Percentiles rank a stretch among this genome's conserved stretches.
Conservation (phyloP, 2,888 invertebrate species). For the Deilephila elpenor region DNA sequence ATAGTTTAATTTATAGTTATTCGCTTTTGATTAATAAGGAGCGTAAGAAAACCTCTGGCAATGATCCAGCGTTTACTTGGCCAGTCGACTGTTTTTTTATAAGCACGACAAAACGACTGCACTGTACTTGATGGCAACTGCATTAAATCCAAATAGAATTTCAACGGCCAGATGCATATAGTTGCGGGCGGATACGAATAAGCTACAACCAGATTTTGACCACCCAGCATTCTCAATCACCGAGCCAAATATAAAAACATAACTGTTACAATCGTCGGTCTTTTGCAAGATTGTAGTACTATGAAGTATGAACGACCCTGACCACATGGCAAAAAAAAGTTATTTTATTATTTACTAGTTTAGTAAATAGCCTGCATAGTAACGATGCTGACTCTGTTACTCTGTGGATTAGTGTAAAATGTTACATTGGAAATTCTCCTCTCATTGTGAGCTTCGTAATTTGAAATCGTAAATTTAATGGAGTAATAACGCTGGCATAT, state of each 20-base stretch:
- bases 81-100: not conserved
- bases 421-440: not conserved
- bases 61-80: conserved; percentile 41
- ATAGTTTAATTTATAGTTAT: conserved; percentile 58
- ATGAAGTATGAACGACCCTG: no score
- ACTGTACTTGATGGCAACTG: no score
- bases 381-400: not conserved
- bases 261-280: not conserved
- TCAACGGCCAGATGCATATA: no score
- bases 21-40: conserved; percentile 56
- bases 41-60: conserved; percentile 56
- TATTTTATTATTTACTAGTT: not conserved
- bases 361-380: not conserved
- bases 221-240: no score
- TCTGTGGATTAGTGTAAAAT: not conserved
- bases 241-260: not conserved
- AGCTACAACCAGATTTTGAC: no score
- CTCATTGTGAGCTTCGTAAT: not conserved
- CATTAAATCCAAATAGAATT: no score
- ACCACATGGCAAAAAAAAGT: no score
- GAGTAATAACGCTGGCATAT: not conserved
- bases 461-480: not conserved
- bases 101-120: no score
- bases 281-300: no score
- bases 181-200: no score